Percentiles rank a stretch among this genome's conserved stretches.
phyloP scores from a whole-genome alignment of 2,113 vertebrate species.

The Oplegnathus fasciatus region DNA sequence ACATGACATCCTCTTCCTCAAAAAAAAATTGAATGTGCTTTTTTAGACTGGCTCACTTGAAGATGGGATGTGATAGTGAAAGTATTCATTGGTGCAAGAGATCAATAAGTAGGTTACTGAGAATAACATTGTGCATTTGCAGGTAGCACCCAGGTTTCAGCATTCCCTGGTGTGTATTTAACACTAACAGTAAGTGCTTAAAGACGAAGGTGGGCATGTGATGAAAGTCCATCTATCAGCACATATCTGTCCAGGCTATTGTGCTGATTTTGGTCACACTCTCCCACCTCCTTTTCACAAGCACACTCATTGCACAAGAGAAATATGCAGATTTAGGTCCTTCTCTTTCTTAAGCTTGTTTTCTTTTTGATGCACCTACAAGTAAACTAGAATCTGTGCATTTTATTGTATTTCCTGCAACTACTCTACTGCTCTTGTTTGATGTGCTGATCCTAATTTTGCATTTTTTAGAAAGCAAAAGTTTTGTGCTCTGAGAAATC shows the following conservation, averaged over 20 bases:
- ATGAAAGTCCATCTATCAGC: neutral
- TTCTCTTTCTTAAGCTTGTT: neutral
- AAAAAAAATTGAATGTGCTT: neutral
- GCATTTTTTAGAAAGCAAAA: neutral
- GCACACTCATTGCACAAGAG: neutral
- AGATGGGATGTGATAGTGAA: neutral
- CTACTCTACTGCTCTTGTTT: neutral
- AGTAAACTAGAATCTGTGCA: neutral
- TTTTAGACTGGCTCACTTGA: neutral
- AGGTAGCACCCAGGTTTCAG: neutral
- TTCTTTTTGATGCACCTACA: neutral
- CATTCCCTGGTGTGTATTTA: neutral
- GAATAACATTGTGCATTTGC: neutral
- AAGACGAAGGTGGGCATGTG: neutral
- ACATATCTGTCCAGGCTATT: neutral
- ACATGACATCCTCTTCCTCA: neutral
- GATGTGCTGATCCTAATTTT: neutral
- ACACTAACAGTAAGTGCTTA: neutral
- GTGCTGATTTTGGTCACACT: neutral
- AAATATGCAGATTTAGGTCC: neutral
- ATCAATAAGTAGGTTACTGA: constrained; percentile 8
- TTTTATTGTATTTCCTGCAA: neutral
- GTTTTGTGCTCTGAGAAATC: neutral
- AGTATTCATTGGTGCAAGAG: neutral
- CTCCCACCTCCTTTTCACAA: neutral